Conservation (phyloP, 2,888 invertebrate species). For the Harpalus rubripes region DNA sequence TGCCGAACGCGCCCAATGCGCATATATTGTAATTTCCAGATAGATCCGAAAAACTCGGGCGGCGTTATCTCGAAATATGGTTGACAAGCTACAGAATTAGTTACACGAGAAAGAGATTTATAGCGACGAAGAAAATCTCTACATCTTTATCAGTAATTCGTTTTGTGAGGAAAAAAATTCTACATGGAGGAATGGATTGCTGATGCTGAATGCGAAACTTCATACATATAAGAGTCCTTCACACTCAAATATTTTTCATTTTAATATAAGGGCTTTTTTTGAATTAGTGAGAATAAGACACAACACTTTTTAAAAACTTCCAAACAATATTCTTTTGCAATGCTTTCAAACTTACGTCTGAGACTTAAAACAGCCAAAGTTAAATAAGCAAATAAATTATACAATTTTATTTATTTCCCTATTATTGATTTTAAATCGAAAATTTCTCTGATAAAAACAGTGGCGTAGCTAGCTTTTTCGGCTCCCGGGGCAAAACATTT, state of each 20-base stretch:
- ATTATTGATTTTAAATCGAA: no score
- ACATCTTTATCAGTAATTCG: slow-evolving; percentile 55
- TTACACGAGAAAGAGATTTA: slow-evolving; percentile 42
- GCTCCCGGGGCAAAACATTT: no score
- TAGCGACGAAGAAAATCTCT: slow-evolving; percentile 44
- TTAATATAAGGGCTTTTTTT: no score
- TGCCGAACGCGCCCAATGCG: background rate
- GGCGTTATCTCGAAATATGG: slow-evolving; percentile 56
- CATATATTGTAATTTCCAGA: slow-evolving; percentile 61
- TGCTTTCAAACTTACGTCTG: no score
- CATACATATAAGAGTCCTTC: background rate
- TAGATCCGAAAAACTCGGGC: slow-evolving; percentile 38
- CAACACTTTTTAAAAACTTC: no score
- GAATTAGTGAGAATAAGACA: no score
- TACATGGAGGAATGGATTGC: background rate
- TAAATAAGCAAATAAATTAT: no score
- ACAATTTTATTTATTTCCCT: no score
- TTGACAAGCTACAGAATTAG: slow-evolving; percentile 45
- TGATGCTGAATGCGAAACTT: background rate
- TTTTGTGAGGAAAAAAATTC: slow-evolving; percentile 41
- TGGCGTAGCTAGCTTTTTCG: no score
- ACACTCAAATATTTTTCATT: background rate
- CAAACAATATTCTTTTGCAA: no score
- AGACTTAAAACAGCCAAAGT: no score
- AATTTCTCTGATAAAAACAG: no score